Base-by-base conservation (phyloP, 2,888 invertebrate genomes). In the Therioaphis trifolii region DNA sequence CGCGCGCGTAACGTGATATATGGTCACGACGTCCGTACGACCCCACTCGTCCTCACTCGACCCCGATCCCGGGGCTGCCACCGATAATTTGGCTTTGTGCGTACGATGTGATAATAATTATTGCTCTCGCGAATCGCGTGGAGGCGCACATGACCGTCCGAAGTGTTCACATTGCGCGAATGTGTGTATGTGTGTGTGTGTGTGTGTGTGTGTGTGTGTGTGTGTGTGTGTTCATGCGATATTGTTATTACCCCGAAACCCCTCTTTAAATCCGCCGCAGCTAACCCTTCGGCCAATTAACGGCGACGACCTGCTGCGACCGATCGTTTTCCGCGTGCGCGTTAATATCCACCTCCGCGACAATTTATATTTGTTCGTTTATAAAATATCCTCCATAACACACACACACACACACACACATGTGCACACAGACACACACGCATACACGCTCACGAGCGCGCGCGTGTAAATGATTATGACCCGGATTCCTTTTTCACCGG, bases 211-310 rank as follows among this genome's bases (percentile, higher is more conserved):
- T 35, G 35, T 7, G 3, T 7, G 35, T 35, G 7, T 35, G 52
- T n/a, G n/a, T 5, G 46, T 15, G 12, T 52, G 18, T 46, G 18
- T n/a, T n/a, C n/a, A n/a, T n/a, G 29, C 43, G n/a, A 27, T 46
- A 27, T 43, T 58, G 24, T 58, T 43, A 27, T 75, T 55, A 40
- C 58, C n/a, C 27, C 15, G 2, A 43, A 24, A 75, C 5, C 29
- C 24, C 21, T 18, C n/a, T 63, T 63, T 29, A 2, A 46, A 63
- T 46, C 27, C 75, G 18, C 43, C 61, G 12, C 75, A 11, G 9
- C 52, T 24, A 21, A 46, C 63, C 63, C 63, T 63, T 46, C n/a
- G 21, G 27, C 46, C 63, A 76, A 76, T 76, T 76, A 63, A 76
- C 63, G 14, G 46, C n/a, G 46, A 15, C 14, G 46, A 21, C 61